Base-by-base conservation (phyloP, 1,140 invertebrate species). In the Drosophila ironensis region DNA sequence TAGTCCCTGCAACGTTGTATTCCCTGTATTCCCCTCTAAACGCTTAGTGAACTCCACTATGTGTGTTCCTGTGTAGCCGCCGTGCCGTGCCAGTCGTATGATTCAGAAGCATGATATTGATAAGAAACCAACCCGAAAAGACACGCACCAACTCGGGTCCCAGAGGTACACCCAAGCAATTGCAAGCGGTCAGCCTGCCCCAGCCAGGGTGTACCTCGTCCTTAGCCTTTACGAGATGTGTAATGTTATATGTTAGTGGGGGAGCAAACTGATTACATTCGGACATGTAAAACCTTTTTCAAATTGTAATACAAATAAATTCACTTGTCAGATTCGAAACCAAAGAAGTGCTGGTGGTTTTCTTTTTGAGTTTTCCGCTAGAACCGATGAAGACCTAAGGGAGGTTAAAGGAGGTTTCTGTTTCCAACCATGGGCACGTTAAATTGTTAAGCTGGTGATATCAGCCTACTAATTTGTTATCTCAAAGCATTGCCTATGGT, bases 201-300 rank as follows among this genome's bases (percentile, higher is more conserved):
- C 19, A 6, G 24, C 14, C 41, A 40, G 41, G 44, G 41, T 67
- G 40, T 54, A 53, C 44, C 35, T 40, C 38, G 42, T 35, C 28
- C 44, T 41, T 38, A 57, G 66, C 52, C 42, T 57, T 69, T 57
- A 69, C 28, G 35, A 41, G 37, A 69, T 47, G 47, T 42, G 48
- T 66, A 67, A 67, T 25, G 52, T 25, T 47, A 56, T 24, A 30
- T 69, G 66, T 69, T 69, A 47, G 59, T 20, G 45, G 66, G 60
- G 61, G 48, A 66, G 40, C 38, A 56, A 63, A 40, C 22, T 46
- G 24, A 54, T 40, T 68, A 52, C 46, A 53, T 42, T 22, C 25
- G 28, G 25, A 41, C 40, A 41, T 68, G 51, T 69, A 44, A 44
- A 35, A 57, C 53, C 51, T 64, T 69, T 69, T 69, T 57, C 63